Base-by-base conservation (phyloP, 2,888 invertebrate species). In the Matsumyia berberina region DNA sequence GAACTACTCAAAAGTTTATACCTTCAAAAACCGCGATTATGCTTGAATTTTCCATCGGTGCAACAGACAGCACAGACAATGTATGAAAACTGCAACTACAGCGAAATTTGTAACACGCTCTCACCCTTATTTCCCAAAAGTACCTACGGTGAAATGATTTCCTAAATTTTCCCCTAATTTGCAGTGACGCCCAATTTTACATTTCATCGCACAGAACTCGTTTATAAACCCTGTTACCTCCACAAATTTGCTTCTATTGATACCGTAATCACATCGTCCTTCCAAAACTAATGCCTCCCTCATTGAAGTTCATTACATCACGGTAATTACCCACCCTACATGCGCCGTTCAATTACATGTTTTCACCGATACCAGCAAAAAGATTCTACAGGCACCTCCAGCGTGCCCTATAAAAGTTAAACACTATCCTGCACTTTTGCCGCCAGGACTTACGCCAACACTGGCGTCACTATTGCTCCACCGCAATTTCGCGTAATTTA, bases 401-500 rank as follows among this genome's bases (percentile, higher is more conserved):
- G 9, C 3, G 1, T 11, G 9, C 46, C 44, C 73, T 42, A 42
- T 37, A 29, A 42, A 33, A 44, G 35, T 44, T 37, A 31, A 66
- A 62, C 42, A 60, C 53, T 60, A 73, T 73, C n/a, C 60, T 73
- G 78, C 29, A 39, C 64, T 29, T 51, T 49, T 46, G 44, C 12
- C 33, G 72, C 46, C 53, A 67, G 39, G 53, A 72, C 55, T 3
- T 19, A 29, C 42, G 55, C 60, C 66, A 66, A 35, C 66, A 67
- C 6, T 58, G 35, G 44, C 78, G 73, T 64, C 80, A 66, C n/a
- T 24, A 11, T 51, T 64, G 29, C 44, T 62, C 72, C 78, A 67
- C 79, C 73, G 73, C 57, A 83, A 79, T 73, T 83, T 74, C 44
- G 66, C 58, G 64, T 74, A 85, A 85, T 76, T 85, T 80, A 85